Percentiles rank a stretch among this genome's conserved stretches.
Evolutionary conservation across 2,113 vertebrate species (phyloP).

Genomic region (Petroica traversi): DNA sequence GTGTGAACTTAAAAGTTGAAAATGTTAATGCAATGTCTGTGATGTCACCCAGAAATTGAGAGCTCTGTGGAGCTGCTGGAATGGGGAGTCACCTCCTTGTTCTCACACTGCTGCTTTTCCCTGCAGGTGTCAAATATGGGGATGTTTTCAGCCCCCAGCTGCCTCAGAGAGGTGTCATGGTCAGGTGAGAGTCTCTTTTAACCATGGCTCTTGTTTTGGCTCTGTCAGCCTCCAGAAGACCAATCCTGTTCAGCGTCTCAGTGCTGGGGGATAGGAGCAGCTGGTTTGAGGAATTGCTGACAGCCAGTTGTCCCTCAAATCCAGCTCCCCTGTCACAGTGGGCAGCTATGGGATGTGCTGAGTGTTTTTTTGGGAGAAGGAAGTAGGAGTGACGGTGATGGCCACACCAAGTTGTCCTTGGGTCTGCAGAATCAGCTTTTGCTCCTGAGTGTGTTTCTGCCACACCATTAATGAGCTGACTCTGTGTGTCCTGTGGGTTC

Average conservation of each 20-base stretch:
- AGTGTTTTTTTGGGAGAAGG: not conserved
- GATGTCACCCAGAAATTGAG: not conserved
- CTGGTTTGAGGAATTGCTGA: not conserved
- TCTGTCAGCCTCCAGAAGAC: not conserved
- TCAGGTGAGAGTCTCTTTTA: slow-evolving; percentile 50
- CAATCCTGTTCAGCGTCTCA: not conserved
- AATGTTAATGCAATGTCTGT: not conserved
- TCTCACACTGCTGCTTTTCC: not conserved
- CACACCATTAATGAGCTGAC: not conserved
- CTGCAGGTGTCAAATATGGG: slow-evolving; percentile 5
- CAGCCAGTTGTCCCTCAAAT: not conserved
- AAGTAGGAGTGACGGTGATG: not conserved
- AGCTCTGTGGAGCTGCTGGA: not conserved
- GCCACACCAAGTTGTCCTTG: not conserved
- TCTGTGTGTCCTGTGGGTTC: not conserved
- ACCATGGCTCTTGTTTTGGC: not conserved
- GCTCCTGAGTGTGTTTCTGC: not conserved
- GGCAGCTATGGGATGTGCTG: not conserved
- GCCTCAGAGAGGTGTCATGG: slow-evolving; percentile 9
- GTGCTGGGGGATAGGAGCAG: not conserved
- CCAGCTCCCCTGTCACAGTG: not conserved
- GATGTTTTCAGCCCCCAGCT: slow-evolving; percentile 23
- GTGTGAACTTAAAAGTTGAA: not conserved
- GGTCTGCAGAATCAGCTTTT: not conserved
- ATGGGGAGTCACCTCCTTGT: not conserved